These are phyloP conservation scores for Paguma larvata DNA, from an alignment of 2,797 vertebrate genomes.

Conservation along the genomic window DNA sequence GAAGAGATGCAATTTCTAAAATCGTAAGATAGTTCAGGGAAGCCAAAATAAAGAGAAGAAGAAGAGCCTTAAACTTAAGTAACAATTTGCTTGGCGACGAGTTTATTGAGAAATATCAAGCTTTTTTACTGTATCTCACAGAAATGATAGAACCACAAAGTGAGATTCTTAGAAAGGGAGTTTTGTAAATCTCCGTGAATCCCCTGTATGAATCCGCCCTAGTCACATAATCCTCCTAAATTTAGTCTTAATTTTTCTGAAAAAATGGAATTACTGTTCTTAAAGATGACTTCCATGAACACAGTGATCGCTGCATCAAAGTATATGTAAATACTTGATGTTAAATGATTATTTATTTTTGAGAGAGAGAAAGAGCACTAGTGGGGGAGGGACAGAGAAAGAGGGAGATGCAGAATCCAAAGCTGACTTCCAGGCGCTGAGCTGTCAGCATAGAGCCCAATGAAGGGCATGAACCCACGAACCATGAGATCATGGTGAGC, in stretches of 20 bases:
- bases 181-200: no score
- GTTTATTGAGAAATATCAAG: background rate
- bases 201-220: background rate
- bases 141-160: background rate
- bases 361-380: no score
- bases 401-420: no score
- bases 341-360: no score
- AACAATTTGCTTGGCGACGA: background rate
- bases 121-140: background rate
- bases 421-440: no score
- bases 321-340: background rate
- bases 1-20: background rate
- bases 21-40: background rate
- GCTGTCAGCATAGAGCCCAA: no score
- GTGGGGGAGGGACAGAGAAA: no score
- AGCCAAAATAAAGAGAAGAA: background rate
- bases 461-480: no score
- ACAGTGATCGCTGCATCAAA: background rate
- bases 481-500: no score
- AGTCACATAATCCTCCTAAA: background rate
- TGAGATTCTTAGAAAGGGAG: background rate
- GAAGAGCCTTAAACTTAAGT: background rate
- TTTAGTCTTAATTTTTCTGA: background rate
- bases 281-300: background rate
- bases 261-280: background rate